Evolutionary conservation across 2,888 invertebrate species (phyloP), one percentile per base, ranked within the genome.

Genomic region (Tetragonula carbonaria): DNA sequence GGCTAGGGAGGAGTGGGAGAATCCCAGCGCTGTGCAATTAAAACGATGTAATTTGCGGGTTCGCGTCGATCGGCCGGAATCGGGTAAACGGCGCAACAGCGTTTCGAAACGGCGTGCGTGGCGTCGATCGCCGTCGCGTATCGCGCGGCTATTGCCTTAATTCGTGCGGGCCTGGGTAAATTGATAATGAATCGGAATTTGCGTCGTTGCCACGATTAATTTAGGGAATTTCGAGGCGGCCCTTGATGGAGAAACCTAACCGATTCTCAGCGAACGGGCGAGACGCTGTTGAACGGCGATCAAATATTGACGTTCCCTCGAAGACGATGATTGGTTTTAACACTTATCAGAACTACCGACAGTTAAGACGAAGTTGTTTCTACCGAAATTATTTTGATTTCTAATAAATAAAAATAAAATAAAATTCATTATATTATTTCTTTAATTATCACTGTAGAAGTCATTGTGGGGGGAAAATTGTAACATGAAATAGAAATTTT

Each of bases 161-260:
- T 92, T 92, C 88, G 85, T 82, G 84, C 85, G 78, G 76, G 74
- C 77, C 80, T 84, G 76, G 82, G 86, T 86, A 82, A 88, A 90
- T 91, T 86, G 88, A 85, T 89, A 87, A 90, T 91, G 87, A 91
- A 91, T 92, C 90, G 87, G 84, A 80, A 45, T 45, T 8, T 82
- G 84, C 86, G 80, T 90, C 88, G 90, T 91, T 91, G 88, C 75
- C 75, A 77, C 87, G 89, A 92, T 91, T 90, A 87, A 91, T 92
- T 87, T 87, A 82, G 87, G 86, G 89, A 91, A 92, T 91, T 28
- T 88, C 87, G 90, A 92, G 38, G 38, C 85, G 82, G 65, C 71
- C 74, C 72, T 38, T 14, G 80, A 71, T 78, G 77, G 78, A 78
- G 80, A 82, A 85, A 86, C 82, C 57, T 23, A 57, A 23, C 45